These are phyloP conservation scores for Theretra japonica DNA, from an alignment of 2,888 invertebrate species.

Conservation along the genomic window DNA sequence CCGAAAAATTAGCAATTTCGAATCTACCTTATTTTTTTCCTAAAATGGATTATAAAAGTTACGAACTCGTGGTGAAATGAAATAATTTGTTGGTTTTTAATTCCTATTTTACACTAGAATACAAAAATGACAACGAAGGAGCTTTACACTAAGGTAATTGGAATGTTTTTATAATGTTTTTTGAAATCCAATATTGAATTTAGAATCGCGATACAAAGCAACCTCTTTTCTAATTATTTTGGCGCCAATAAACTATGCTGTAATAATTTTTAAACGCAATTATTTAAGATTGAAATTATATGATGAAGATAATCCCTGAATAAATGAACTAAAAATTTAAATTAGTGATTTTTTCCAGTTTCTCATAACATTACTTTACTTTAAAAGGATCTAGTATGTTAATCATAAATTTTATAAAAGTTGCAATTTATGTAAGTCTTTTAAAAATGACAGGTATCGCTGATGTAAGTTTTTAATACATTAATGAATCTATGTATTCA, in stretches of 20 bases:
- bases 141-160: conserved; percentile 80
- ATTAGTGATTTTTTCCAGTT: too few relatives aligned
- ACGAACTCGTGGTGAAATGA: conserved; percentile 72
- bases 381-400: too few relatives aligned
- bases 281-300: too few relatives aligned
- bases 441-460: too few relatives aligned
- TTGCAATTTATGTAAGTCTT: too few relatives aligned
- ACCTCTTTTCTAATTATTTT: conserved; percentile 21
- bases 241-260: background rate
- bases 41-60: conserved; percentile 73
- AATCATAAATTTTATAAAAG: too few relatives aligned
- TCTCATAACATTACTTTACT: too few relatives aligned
- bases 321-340: too few relatives aligned
- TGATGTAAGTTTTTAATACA: too few relatives aligned
- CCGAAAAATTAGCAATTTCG: conserved; percentile 65
- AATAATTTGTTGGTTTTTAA: conserved; percentile 47
- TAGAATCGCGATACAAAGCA: background rate
- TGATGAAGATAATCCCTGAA: too few relatives aligned
- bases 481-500: too few relatives aligned
- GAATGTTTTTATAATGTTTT: conserved; percentile 29
- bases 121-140: conserved; percentile 82
- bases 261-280: background rate
- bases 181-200: conserved; percentile 12
- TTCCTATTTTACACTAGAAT: conserved; percentile 42
- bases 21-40: conserved; percentile 69